Percentiles rank a stretch among this genome's conserved stretches.
These are phyloP conservation scores for Clarias magur DNA, from an alignment of 2,113 vertebrate genomes.

Conservation along the genomic window DNA sequence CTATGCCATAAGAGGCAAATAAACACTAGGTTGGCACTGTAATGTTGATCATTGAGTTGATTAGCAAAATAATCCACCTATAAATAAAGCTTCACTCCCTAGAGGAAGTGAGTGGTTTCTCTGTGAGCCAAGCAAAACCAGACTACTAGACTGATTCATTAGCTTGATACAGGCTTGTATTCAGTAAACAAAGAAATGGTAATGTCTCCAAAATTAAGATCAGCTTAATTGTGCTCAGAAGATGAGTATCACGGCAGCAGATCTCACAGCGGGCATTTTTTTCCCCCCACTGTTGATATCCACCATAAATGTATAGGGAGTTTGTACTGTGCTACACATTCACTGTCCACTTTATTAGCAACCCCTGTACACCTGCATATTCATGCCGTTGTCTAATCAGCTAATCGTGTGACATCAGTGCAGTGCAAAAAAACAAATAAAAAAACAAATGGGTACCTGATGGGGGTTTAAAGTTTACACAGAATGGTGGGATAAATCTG, in stretches of 20 bases:
- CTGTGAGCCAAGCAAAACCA: conserved; percentile 16
- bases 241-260: neutral
- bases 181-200: conserved; percentile 45
- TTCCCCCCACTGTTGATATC: neutral
- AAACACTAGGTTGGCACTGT: conserved; percentile 25
- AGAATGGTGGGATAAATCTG: too few relatives aligned
- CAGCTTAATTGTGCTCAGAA: conserved; percentile 30
- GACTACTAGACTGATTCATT: conserved; percentile 42
- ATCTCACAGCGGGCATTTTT: neutral
- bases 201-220: conserved; percentile 34
- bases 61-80: conserved; percentile 39
- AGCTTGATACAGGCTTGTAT: conserved; percentile 31
- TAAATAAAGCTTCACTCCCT: conserved; percentile 36
- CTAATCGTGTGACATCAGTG: too few relatives aligned
- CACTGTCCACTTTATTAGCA: too few relatives aligned
- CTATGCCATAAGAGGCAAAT: conserved; percentile 23
- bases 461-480: too few relatives aligned
- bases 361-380: too few relatives aligned
- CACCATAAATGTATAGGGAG: neutral
- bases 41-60: conserved; percentile 2
- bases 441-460: too few relatives aligned
- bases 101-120: conserved; percentile 37
- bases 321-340: neutral
- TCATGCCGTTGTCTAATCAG: too few relatives aligned
- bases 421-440: too few relatives aligned